Evolutionary conservation across 2,797 vertebrate species (phyloP), one percentile per base, ranked within the genome.

Genomic region (Kryptopterus vitreolus): DNA sequence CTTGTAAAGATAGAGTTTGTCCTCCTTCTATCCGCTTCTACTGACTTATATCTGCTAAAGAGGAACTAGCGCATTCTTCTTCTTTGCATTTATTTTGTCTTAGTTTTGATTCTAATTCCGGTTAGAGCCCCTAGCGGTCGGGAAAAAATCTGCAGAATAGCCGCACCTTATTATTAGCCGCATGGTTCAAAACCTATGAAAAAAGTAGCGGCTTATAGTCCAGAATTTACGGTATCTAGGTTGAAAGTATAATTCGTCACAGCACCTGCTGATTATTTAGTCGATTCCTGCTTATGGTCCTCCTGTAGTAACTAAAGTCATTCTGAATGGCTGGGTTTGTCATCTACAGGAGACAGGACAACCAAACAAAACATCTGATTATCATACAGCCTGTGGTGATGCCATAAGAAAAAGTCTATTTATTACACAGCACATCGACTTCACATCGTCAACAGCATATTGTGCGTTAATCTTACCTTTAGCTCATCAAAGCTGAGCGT

Each of bases 261-360:
- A 85, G 87, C 80, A 97, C 96, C 94, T 97, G 95, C 89, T 95
- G 92, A 89, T 96, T 96, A 92, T 96, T 96, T 81, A 97, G 92
- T 85, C 96, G 91, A 77, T 96, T 96, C 88, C 96, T 92, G 74
- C 96, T 97, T 87, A 96, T 96, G 79, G 96, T 97, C 90, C 96
- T 95, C 90, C 96, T 94, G 88, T 97, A 97, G 91, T 96, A 97
- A 89, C 96, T 97, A 89, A 97, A 96, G 87, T 97, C 96, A 26
- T 97, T 96, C 91, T 97, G 96, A 90, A 97, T 96, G 90, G 96
- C 95, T 6, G 96, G 96, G 89, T 96, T 96, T 87, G 96, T 96
- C 96, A 97, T 97, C 96, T 96, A 11, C 24, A 58, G 15, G 26
- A 82, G 50, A 83, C 48, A 63, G 26, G 53, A 52, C 7, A 69